Conservation (phyloP, 2,797 vertebrate genomes). For the Pyrocephalus nanus region DNA sequence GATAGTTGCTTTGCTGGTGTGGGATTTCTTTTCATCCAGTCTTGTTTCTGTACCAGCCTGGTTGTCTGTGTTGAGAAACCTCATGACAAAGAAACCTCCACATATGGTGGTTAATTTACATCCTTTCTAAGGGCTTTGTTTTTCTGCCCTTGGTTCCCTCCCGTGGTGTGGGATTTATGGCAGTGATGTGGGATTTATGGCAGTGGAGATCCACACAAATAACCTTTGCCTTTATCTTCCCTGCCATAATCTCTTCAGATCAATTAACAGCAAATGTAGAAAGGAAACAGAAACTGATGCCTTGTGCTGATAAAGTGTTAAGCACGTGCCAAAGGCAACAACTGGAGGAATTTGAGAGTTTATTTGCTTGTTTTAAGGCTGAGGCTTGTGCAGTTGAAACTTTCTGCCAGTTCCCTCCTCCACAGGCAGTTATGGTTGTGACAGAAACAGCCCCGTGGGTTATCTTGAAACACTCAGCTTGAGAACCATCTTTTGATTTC, state of each 20-base stretch:
- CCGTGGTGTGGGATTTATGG: neutral
- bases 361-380: slow-evolving; percentile 3
- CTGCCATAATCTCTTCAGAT: neutral
- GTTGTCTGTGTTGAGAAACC: neutral
- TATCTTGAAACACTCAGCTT: neutral
- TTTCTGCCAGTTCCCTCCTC: neutral
- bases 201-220: neutral
- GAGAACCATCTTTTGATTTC: neutral
- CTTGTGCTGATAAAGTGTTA: slow-evolving; percentile 22
- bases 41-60: neutral
- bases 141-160: neutral
- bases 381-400: neutral
- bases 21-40: neutral
- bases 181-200: neutral
- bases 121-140: neutral
- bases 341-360: neutral
- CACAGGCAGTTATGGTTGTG: neutral
- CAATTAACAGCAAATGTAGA: neutral
- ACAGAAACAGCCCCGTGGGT: neutral
- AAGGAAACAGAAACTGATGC: neutral
- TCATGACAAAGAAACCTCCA: neutral
- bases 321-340: neutral
- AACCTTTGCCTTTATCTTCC: neutral
- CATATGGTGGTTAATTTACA: neutral
- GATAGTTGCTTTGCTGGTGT: neutral